Evolutionary conservation across 2,888 invertebrate species (phyloP).

Genomic region (Platycnemis pennipes): DNA sequence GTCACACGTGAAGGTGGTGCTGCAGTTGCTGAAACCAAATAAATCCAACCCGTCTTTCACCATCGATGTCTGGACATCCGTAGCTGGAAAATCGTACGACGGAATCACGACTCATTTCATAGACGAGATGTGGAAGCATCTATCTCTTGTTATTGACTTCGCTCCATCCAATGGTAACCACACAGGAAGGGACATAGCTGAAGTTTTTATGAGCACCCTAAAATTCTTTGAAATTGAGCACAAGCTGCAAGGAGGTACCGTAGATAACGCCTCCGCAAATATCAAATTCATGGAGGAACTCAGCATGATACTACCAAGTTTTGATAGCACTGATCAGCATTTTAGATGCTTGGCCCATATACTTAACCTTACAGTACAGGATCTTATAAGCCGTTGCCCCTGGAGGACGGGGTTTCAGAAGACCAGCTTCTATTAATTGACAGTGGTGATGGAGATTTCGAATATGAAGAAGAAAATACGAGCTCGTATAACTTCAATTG

Average conservation of each 20-base stretch:
- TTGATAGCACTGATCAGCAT: slow-evolving; percentile 73
- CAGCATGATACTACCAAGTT: slow-evolving; percentile 68
- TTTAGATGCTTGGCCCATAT: slow-evolving; percentile 75
- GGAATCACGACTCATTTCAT: slow-evolving; percentile 74
- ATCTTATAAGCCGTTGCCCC: background rate
- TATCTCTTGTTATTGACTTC: slow-evolving; percentile 74
- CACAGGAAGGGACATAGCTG: slow-evolving; percentile 73
- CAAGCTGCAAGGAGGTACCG: slow-evolving; percentile 74
- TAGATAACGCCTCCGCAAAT: slow-evolving; percentile 74
- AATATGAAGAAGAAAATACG: no score
- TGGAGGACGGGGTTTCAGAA: slow-evolving; percentile 1
- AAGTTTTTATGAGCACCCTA: slow-evolving; percentile 71
- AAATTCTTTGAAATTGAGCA: slow-evolving; percentile 71
- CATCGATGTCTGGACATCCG: slow-evolving; percentile 74
- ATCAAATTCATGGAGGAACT: slow-evolving; percentile 73
- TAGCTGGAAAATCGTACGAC: slow-evolving; percentile 73
- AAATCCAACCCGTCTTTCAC: slow-evolving; percentile 73
- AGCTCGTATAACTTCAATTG: no score
- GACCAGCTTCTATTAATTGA: background rate
- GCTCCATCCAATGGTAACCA: slow-evolving; percentile 73
- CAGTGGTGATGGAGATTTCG: background rate
- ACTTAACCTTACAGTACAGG: slow-evolving; percentile 72
- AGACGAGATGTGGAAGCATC: slow-evolving; percentile 72
- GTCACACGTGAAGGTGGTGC: background rate
- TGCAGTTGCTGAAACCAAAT: slow-evolving; percentile 69